These are phyloP conservation scores for Helicoverpa armigera DNA, from an alignment of 1,140 invertebrate species.

Conservation along the genomic window DNA sequence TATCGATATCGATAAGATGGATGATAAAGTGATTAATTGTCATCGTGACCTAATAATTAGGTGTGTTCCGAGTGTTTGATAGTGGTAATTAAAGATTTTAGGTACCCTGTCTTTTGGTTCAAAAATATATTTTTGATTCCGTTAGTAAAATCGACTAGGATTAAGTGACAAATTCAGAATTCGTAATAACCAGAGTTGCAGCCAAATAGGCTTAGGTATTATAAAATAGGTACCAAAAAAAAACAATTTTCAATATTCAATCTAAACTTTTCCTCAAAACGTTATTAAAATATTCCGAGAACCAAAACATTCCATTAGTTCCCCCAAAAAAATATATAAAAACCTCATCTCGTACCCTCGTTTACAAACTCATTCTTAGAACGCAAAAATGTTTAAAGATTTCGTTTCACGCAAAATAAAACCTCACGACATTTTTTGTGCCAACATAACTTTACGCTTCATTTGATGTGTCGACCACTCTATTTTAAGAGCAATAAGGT, in stretches of 20 bases:
- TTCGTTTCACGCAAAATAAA: constrained; percentile 19
- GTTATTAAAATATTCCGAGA: background rate
- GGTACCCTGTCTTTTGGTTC: too few species aligned
- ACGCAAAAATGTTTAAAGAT: constrained; percentile 32
- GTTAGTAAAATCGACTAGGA: too few species aligned
- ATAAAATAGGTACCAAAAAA: too few species aligned
- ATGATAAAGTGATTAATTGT: constrained; percentile 7
- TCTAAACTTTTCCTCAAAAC: constrained; percentile 8
- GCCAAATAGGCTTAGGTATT: too few species aligned
- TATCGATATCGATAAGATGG: background rate
- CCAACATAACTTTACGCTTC: background rate
- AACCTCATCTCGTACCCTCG: constrained; percentile 6
- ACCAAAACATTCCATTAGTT: background rate
- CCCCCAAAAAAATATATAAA: constrained; percentile 5
- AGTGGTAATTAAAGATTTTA: too few species aligned
- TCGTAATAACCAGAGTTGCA: too few species aligned
- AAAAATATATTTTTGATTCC: too few species aligned
- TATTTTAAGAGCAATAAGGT: background rate
- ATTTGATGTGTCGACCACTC: background rate
- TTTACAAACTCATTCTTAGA: constrained; percentile 38
- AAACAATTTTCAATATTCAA: too few species aligned
- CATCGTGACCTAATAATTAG: constrained; percentile 13
- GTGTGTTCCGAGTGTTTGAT: background rate
- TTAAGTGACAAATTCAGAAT: too few species aligned
- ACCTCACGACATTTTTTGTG: background rate